phyloP scores from a whole-genome alignment of 1,140 invertebrate species.

The Psix sp. region DNA sequence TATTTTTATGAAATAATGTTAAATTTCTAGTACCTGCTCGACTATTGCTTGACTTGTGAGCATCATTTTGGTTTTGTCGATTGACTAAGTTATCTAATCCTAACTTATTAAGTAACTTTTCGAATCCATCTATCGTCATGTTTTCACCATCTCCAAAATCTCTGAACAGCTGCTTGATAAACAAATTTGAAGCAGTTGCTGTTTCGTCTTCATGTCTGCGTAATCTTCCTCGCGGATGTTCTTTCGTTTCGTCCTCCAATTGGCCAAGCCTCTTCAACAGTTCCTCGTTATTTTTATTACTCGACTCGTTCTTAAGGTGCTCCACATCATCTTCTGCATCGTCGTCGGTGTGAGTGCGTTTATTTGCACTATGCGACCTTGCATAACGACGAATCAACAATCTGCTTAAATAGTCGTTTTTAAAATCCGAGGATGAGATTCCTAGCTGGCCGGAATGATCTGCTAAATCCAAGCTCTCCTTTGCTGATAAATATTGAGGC shows the following conservation, averaged over 20 bases:
- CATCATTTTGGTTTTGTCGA: constrained; percentile 39
- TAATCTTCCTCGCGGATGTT: constrained; percentile 2
- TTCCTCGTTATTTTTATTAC: constrained; percentile 48
- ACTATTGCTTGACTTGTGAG: constrained; percentile 51
- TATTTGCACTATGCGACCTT: background rate
- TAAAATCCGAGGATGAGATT: constrained; percentile 15
- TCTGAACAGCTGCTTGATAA: constrained; percentile 75
- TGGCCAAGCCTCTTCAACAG: constrained; percentile 65
- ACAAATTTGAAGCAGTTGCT: constrained; percentile 64
- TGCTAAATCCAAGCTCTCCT: constrained; percentile 18
- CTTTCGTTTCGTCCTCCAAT: constrained; percentile 33
- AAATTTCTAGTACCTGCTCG: constrained; percentile 32
- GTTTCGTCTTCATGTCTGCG: constrained; percentile 58
- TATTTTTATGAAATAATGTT: background rate
- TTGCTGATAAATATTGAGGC: constrained; percentile 17
- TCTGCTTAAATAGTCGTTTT: constrained; percentile 11
- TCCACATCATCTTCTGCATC: background rate
- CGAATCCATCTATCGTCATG: constrained; percentile 82
- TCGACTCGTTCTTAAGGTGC: background rate
- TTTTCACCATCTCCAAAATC: constrained; percentile 79
- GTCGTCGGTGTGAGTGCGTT: background rate
- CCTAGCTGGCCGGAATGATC: constrained; percentile 14
- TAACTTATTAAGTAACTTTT: constrained; percentile 80
- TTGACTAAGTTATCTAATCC: constrained; percentile 79
- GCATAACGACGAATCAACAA: too few species aligned